Conservation (phyloP, 2,888 invertebrate species). For the Spisula subtruncata region DNA sequence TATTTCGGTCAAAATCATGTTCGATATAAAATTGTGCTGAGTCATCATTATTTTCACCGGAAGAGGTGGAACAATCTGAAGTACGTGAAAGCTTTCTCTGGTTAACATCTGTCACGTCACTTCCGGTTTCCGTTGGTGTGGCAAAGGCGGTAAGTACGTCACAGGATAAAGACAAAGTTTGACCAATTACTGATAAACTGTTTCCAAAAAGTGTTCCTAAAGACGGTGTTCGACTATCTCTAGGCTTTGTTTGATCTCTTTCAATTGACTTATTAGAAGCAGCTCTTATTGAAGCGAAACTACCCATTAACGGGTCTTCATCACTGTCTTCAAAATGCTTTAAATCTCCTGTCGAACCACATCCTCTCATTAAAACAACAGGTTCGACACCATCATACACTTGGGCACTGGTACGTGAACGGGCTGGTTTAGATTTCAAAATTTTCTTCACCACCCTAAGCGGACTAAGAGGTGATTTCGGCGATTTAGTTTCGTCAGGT, state of each 20-base stretch:
- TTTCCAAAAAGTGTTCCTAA: slow-evolving; percentile 36
- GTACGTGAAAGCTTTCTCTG: not conserved
- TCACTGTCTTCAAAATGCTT: not conserved
- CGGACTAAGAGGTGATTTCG: not conserved
- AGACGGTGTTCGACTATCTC: not conserved
- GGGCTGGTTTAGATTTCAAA: slow-evolving; percentile 8
- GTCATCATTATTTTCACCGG: not conserved
- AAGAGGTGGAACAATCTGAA: not conserved
- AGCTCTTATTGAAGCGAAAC: not conserved
- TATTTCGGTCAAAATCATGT: not conserved
- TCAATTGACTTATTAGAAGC: not conserved
- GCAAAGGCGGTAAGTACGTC: slow-evolving; percentile 40
- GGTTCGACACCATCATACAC: not conserved
- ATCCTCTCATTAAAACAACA: slow-evolving; percentile 30
- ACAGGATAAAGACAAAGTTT: slow-evolving; percentile 31
- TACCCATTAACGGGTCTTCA: not conserved
- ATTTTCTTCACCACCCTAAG: slow-evolving; percentile 16
- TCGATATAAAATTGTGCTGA: not conserved
- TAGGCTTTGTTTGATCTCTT: not conserved
- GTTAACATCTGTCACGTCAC: not conserved
- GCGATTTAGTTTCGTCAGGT: not conserved
- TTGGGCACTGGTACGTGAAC: not conserved
- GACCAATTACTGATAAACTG: slow-evolving; percentile 17
- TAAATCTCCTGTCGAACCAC: slow-evolving; percentile 16
- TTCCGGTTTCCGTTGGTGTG: slow-evolving; percentile 21